Evolutionary conservation across 2,797 vertebrate genomes (phyloP), one percentile per base, ranked within the genome.

Genomic region (Crocidura indochinensis): DNA sequence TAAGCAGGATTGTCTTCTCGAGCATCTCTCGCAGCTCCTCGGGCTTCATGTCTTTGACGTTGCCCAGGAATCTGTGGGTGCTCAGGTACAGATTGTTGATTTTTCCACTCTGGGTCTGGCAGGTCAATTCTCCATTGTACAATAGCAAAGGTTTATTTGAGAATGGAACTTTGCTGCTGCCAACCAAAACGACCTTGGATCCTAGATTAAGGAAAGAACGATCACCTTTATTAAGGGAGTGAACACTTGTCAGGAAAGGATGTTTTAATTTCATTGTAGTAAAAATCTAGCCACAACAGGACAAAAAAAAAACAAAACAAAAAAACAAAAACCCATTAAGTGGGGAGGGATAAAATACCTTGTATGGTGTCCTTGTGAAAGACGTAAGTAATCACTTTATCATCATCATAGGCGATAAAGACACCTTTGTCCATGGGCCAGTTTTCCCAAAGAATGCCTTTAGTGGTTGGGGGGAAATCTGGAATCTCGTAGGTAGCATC

Each of bases 391-490:
- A 99, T 99, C 1, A 98, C 98, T 95, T 99, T 99, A 96, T 99
- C 99, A 60, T 99, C 99, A 74, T 99, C 99, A 60, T 98, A 99
- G 51, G 99, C 98, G 91, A 98, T 98, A 95, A 98, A 99, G 91
- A 99, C 98, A 60, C 98, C 98, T 97, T 98, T 99, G 97, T 99
- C 99, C 96, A 98, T 96, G 1, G 98, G 98, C 98, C 99, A 99
- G 97, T 99, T 99, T 97, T 99, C 99, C 99, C 99, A 99, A 71
- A 99, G 97, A 84, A 99, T 98, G 93, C 99, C 99, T 94, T 98
- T 99, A 97, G 99, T 99, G 88, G 99, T 99, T 68, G 99, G 99
- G 38, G 99, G 98, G 95, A 99, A 99, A 95, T 99, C 97, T 91
- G 99, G 98, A 96, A 99, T 99, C 97, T 99, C 99, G 88, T 98